phyloP scores from a whole-genome alignment of 2,797 vertebrate genomes.

The Amphiprion clarkii region DNA sequence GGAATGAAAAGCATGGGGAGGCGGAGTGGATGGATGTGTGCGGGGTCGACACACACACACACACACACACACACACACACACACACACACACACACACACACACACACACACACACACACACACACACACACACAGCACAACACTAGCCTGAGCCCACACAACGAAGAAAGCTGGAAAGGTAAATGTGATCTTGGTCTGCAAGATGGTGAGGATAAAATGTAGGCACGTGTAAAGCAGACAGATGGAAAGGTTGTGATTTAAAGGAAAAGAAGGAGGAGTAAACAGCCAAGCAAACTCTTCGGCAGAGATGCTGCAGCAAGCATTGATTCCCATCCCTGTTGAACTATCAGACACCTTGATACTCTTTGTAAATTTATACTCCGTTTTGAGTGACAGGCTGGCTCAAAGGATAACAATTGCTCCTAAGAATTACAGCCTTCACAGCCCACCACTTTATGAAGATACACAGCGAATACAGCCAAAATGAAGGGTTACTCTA shows the following conservation, averaged over 20 bases:
- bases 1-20: slow-evolving; percentile 33
- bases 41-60: not conserved
- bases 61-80: too few relatives aligned
- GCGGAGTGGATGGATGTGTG: not conserved
- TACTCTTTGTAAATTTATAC: slow-evolving; percentile 12
- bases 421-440: not conserved
- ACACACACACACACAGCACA: not conserved
- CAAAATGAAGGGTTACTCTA: not conserved
- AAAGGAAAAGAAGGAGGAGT: not conserved
- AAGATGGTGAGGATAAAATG: slow-evolving; percentile 29
- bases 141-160: slow-evolving; percentile 39
- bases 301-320: slow-evolving; percentile 44
- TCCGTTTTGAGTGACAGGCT: slow-evolving; percentile 30
- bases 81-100: not conserved
- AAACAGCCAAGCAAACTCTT: slow-evolving; percentile 15
- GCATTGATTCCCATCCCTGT: slow-evolving; percentile 32
- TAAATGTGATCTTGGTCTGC: slow-evolving; percentile 34
- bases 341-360: slow-evolving; percentile 40
- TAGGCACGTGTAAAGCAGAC: slow-evolving; percentile 23
- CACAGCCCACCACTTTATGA: not conserved
- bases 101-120: too few relatives aligned
- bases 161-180: slow-evolving; percentile 25
- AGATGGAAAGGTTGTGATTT: slow-evolving; percentile 26
- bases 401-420: slow-evolving; percentile 1
- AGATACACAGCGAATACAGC: not conserved